These are phyloP conservation scores for Tragopan temminckii DNA, from an alignment of 2,797 vertebrate genomes.

Conservation along the genomic window DNA sequence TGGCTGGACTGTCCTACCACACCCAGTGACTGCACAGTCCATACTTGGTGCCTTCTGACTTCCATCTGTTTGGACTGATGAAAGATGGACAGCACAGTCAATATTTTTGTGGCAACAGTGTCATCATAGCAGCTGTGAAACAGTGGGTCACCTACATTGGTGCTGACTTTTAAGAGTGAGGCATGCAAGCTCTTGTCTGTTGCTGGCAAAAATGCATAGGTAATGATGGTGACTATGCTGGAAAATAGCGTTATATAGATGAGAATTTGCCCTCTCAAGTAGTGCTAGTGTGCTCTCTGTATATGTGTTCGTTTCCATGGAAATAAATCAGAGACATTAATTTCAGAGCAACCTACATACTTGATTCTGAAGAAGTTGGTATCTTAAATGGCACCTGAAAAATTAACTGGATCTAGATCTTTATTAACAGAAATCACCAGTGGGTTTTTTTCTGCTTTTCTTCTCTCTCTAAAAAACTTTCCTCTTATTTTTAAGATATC, in stretches of 20 bases:
- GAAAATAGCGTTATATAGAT: neutral
- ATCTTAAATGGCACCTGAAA: accelerated
- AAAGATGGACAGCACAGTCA: too few species aligned
- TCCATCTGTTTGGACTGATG: too few species aligned
- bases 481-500: neutral
- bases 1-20: too few species aligned
- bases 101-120: too few species aligned
- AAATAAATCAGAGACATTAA: neutral
- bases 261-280: neutral
- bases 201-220: neutral
- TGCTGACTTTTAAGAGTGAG: neutral
- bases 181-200: neutral
- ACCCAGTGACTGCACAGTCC: too few species aligned
- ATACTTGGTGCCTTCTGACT: too few species aligned
- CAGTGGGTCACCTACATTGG: neutral
- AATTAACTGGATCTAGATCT: accelerated
- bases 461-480: neutral
- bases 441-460: neutral
- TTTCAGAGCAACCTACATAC: neutral
- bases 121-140: too few species aligned
- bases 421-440: neutral
- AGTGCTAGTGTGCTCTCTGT: neutral
- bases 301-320: neutral
- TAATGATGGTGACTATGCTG: neutral
- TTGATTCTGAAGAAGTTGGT: neutral